Base-by-base conservation (phyloP, 1,140 invertebrate genomes). In the Zaprionus taronus region DNA sequence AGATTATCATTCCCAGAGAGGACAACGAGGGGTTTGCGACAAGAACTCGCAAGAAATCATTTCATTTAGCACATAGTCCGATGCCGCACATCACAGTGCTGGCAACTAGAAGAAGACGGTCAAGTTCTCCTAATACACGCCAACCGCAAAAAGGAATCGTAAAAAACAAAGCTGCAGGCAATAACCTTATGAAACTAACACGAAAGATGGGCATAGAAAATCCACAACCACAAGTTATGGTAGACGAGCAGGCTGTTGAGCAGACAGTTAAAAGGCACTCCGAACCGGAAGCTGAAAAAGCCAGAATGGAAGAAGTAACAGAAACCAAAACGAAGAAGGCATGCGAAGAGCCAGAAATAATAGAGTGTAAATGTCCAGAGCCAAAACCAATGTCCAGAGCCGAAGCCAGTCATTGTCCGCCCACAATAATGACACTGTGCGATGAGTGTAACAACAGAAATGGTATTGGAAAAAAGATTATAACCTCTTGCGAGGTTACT, bases 401-500 rank as follows among this genome's bases (percentile, higher is more conserved):
- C n/a, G n/a, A n/a, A 3, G n/a, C 41, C 6, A n/a, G 4, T 7
- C 0, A 0, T 3, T 47, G 41, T 47, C 41, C 41, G n/a, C 4
- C 2, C n/a, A 17, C 3, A 2, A 24, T 12, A 2, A 1, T 17
- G 7, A 11, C 22, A 9, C 12, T 20, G 9, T 66, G 31, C n/a
- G 36, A 17, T 5, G 51, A 69, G 11, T 78, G 64, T 24, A 24
- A 2, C 36, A 47, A 77, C 0, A 55, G n/a, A 24, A 41, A 2
- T n/a, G 57, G 7, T 26, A 12, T 47, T n/a, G 17, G n/a, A 7
- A 62, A 62, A 28, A 49, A 69, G 7, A 26, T 80, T 1, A n/a
- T 87, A 7, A 56, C 66, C 12, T 22, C 83, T 4, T 83, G 83
- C 31, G 77, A 87, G 24, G 72, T 87, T 1, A 86, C 84, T 2